Evolutionary conservation across 2,888 invertebrate genomes (phyloP).

Genomic region (Ditula angustiorana): DNA sequence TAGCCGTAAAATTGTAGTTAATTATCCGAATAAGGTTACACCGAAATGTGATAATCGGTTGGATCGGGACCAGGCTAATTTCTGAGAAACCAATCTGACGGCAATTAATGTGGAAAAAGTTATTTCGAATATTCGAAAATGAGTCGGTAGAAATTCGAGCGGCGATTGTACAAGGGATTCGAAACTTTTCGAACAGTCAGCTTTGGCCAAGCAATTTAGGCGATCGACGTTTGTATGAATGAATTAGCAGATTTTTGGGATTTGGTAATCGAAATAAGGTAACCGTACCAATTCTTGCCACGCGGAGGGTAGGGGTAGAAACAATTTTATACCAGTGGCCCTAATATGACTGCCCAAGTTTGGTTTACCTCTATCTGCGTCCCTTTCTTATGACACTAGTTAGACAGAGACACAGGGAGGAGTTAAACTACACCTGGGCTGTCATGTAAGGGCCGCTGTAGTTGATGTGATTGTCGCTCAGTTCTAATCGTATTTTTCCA

Average conservation of each 20-base stretch:
- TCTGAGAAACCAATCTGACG: constrained; percentile 30
- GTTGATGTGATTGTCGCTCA: too few species aligned
- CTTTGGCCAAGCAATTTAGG: constrained; percentile 16
- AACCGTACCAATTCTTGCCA: background rate
- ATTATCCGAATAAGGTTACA: constrained; percentile 35
- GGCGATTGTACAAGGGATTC: constrained; percentile 30
- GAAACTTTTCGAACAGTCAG: constrained; percentile 30
- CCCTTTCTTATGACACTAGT: too few species aligned
- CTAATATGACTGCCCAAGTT: too few species aligned
- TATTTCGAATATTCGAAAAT: constrained; percentile 36
- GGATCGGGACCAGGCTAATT: constrained; percentile 17
- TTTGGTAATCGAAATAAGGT: background rate
- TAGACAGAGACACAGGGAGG: too few species aligned
- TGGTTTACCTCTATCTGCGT: too few species aligned
- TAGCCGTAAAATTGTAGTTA: constrained; percentile 31
- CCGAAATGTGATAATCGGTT: constrained; percentile 36
- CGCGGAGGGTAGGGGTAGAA: too few species aligned
- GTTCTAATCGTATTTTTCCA: too few species aligned
- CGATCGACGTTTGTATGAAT: constrained; percentile 31
- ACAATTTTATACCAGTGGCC: too few species aligned
- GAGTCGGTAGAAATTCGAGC: constrained; percentile 26
- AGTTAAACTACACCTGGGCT: too few species aligned
- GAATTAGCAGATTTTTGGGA: constrained; percentile 32
- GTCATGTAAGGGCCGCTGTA: too few species aligned
- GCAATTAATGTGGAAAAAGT: constrained; percentile 38